Evolutionary conservation across 1,140 invertebrate genomes (phyloP), one percentile per base, ranked within the genome.

Genomic region (Hypothenemus hampei): DNA sequence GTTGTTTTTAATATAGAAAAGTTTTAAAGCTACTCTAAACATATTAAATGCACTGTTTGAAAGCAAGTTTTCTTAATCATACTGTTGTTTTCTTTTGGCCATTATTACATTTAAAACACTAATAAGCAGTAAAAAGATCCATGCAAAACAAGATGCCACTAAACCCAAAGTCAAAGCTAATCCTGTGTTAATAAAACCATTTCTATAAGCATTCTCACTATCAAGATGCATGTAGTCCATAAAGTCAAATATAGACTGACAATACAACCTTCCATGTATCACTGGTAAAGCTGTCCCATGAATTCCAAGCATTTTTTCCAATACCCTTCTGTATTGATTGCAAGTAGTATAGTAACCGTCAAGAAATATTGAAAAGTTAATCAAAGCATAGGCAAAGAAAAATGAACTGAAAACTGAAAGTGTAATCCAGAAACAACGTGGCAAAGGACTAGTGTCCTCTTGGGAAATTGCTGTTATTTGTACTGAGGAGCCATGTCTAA

Each of bases 141-240:
- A 72, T 43, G 74, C 73, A 7, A 77, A 61, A 72, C 72, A 76
- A 7, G 74, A 68, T 0, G 71, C 61, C 2, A 65, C 54, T 10
- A 81, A 70, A 0, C 77, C 69, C 16, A 79, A 53, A 39, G 73
- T 73, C 11, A 81, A 65, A 22, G 71, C 68, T 0, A 76, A 31
- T 2, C 71, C 76, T 0, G 78, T 79, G 55, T 80, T 74, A 6
- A 77, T 76, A 58, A 67, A 65, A 15, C 74, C 75, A 2, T 68
- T 60, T 0, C 74, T 66, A 57, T 65, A 67, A 62, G 70, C 73
- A 52, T 73, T 70, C 35, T 69, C 73, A 0, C 63, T 60, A 29
- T 78, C 73, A 3, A 76, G 73, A 24, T 79, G 74, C 20, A 81
- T 60, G 57, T 81, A 81, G 66, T 82, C 80, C 75, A 82, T 77